A percentile compares a stretch with the other conserved stretches of the same genome.
Conservation (phyloP, 2,888 invertebrate genomes). For the Limenitis camilla region DNA sequence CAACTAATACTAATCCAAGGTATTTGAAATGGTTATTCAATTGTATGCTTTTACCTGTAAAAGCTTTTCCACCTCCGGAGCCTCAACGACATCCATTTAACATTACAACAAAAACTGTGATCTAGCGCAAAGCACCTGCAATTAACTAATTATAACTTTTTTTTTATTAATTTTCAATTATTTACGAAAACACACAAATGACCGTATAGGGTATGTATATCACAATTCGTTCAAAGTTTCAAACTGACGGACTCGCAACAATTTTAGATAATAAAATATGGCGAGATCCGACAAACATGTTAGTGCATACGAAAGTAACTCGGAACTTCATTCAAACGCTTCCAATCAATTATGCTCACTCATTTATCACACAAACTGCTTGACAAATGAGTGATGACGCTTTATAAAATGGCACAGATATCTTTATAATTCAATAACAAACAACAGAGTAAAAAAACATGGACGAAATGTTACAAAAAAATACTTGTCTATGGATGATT, state of each 20-base stretch:
- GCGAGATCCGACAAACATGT: slow-evolving; percentile 20
- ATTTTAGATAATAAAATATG: slow-evolving; percentile 30
- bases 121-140: slow-evolving; percentile 48
- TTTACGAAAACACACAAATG: slow-evolving; percentile 60
- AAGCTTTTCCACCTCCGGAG: too few species aligned
- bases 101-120: slow-evolving; percentile 45
- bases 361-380: too few species aligned
- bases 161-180: slow-evolving; percentile 42
- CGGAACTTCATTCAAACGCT: not conserved
- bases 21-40: too few species aligned
- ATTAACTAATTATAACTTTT: slow-evolving; percentile 44
- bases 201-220: slow-evolving; percentile 40
- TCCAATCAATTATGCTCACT: too few species aligned
- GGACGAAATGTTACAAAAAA: too few species aligned
- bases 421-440: not conserved
- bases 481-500: too few species aligned
- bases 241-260: slow-evolving; percentile 24
- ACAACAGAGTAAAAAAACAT: not conserved
- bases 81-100: not conserved
- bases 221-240: slow-evolving; percentile 42
- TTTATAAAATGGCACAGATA: not conserved
- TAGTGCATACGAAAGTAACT: not conserved
- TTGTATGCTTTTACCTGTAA: too few species aligned
- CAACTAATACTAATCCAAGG: too few species aligned
- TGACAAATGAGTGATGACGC: not conserved